Percentiles rank a stretch among this genome's conserved stretches.
These are phyloP conservation scores for Falco columbarius DNA, from an alignment of 2,797 vertebrate genomes.

Conservation along the genomic window DNA sequence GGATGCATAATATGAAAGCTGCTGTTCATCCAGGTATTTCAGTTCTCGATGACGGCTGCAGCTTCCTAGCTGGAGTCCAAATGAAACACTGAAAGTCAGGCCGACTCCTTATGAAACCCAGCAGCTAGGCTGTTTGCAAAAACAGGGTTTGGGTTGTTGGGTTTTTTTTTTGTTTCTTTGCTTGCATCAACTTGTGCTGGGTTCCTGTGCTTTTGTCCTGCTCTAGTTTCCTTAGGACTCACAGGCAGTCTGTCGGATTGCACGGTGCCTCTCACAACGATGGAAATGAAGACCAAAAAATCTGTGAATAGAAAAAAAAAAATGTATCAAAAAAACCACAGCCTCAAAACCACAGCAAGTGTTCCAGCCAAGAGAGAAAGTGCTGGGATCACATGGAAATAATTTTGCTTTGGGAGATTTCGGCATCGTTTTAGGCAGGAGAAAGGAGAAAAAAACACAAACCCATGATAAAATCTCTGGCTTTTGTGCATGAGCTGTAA, in stretches of 20 bases:
- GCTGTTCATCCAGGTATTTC: not conserved
- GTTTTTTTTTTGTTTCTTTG: not conserved
- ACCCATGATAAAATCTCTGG: not conserved
- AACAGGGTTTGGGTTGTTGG: not conserved
- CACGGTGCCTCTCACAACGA: not conserved
- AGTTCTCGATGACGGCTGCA: not conserved
- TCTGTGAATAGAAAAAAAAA: not conserved
- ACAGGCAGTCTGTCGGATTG: not conserved
- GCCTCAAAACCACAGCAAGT: not conserved
- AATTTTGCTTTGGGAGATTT: not conserved
- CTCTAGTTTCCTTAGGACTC: fast-evolving
- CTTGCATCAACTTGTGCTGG: not conserved
- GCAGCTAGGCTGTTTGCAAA: not conserved
- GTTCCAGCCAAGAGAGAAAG: slow-evolving; percentile 5
- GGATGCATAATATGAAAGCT: not conserved
- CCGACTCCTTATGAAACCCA: slow-evolving; percentile 14
- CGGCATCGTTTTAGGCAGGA: not conserved
- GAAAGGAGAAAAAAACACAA: fast-evolving
- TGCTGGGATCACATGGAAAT: slow-evolving; percentile 23
- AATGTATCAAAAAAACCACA: not conserved
- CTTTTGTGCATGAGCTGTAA: not conserved
- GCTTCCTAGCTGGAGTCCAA: slow-evolving; percentile 46
- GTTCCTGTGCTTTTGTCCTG: not conserved
- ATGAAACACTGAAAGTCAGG: slow-evolving; percentile 27
- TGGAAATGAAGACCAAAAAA: not conserved